phyloP scores from a whole-genome alignment of 2,888 invertebrate genomes.

The Callyntrura sp. region DNA sequence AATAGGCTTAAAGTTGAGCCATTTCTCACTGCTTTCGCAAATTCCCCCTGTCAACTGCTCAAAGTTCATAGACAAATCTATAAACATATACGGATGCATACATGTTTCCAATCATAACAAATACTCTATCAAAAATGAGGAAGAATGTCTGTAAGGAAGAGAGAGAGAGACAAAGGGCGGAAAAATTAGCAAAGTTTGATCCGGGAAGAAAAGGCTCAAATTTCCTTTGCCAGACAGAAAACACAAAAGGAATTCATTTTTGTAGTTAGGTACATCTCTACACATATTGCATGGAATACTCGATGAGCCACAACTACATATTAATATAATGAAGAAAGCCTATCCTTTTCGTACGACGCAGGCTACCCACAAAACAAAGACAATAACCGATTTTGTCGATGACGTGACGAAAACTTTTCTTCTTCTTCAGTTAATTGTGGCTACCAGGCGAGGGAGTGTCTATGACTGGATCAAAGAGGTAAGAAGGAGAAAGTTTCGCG shows the following conservation, averaged over 20 bases:
- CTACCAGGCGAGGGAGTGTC: slow-evolving; percentile 71
- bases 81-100: too few relatives aligned
- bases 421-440: slow-evolving; percentile 71
- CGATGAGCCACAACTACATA: too few relatives aligned
- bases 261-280: not conserved
- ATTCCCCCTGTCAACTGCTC: not conserved
- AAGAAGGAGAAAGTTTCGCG: slow-evolving; percentile 60
- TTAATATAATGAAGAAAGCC: not conserved
- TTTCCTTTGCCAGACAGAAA: slow-evolving; percentile 9
- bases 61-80: not conserved
- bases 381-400: slow-evolving; percentile 44
- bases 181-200: slow-evolving; percentile 61
- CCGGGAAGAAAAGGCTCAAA: slow-evolving; percentile 22
- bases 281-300: too few relatives aligned
- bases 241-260: slow-evolving; percentile 3
- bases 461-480: slow-evolving; percentile 71
- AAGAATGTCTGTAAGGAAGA: not conserved
- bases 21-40: slow-evolving; percentile 36
- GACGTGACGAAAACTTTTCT: slow-evolving; percentile 36
- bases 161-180: not conserved
- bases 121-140: too few relatives aligned
- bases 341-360: not conserved
- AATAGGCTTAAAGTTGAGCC: slow-evolving; percentile 45
- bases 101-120: too few relatives aligned
- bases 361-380: not conserved